phyloP scores from a whole-genome alignment of 2,888 invertebrate genomes.

The Trissoscelio sp. region DNA sequence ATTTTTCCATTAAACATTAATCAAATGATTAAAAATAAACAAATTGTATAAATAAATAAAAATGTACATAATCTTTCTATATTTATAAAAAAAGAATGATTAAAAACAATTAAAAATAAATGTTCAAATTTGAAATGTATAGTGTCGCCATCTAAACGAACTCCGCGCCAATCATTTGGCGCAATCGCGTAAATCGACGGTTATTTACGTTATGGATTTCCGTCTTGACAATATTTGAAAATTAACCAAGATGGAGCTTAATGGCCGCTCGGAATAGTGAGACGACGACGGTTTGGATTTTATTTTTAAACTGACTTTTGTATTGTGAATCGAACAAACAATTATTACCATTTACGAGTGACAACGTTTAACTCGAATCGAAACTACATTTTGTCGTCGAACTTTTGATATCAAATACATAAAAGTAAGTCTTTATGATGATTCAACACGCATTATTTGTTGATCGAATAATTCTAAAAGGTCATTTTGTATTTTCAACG shows the following conservation, averaged over 20 bases:
- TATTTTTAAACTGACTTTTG: constrained; percentile 39
- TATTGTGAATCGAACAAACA: neutral
- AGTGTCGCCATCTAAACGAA: constrained; percentile 33
- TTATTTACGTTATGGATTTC: constrained; percentile 72
- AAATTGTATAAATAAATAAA: too few relatives aligned
- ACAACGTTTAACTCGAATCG: neutral
- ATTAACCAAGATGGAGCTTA: constrained; percentile 73
- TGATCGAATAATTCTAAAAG: too few relatives aligned
- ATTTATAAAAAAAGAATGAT: too few relatives aligned
- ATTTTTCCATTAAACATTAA: too few relatives aligned
- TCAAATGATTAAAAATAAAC: too few relatives aligned
- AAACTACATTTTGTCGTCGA: neutral
- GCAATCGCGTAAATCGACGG: constrained; percentile 43
- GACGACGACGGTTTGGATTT: constrained; percentile 32
- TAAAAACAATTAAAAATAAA: too few relatives aligned
- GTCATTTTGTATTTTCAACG: too few relatives aligned
- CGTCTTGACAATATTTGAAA: constrained; percentile 77
- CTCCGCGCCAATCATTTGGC: neutral
- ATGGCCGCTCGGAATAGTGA: constrained; percentile 72
- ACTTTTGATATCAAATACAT: neutral
- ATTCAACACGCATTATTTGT: too few relatives aligned
- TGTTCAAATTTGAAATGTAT: too few relatives aligned
- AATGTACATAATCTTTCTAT: too few relatives aligned
- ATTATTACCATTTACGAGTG: too few relatives aligned
- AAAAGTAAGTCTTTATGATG: too few relatives aligned